Percentiles rank a stretch among this genome's conserved stretches.
Evolutionary conservation across 2,113 vertebrate genomes (phyloP).

Genomic region (Notothenia coriiceps): DNA sequence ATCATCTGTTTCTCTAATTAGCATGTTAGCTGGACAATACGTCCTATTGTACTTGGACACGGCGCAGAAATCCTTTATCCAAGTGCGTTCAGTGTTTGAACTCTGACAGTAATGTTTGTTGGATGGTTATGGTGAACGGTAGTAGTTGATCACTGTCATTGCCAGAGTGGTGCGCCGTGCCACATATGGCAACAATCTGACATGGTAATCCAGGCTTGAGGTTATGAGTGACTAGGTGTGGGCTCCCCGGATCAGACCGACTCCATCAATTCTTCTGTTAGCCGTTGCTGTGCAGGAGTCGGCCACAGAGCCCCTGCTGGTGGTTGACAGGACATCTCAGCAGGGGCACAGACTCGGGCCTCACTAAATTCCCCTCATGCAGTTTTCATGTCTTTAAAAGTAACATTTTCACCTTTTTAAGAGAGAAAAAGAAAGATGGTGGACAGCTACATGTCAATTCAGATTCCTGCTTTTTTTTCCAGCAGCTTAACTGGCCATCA

Average conservation of each 20-base stretch:
- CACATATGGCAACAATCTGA: constrained; percentile 87
- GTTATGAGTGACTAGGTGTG: constrained; percentile 82
- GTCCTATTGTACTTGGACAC: constrained; percentile 28
- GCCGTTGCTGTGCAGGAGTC: constrained; percentile 48
- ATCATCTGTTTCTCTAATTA: constrained; percentile 77
- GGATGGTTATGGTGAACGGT: constrained; percentile 71
- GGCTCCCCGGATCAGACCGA: constrained; percentile 70
- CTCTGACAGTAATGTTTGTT: constrained; percentile 70
- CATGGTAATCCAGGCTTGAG: constrained; percentile 79
- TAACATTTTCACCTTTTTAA: constrained; percentile 45
- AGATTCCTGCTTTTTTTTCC: constrained; percentile 1
- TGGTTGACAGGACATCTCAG: constrained; percentile 68
- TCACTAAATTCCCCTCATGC: constrained; percentile 24
- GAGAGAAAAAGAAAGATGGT: constrained; percentile 12
- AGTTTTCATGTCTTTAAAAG: constrained; percentile 35
- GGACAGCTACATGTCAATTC: constrained; percentile 45
- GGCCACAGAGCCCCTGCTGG: constrained; percentile 59
- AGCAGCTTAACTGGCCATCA: background rate
- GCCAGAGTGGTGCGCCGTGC: constrained; percentile 76
- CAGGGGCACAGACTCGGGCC: constrained; percentile 56
- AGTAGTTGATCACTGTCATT: constrained; percentile 82
- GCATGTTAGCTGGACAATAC: constrained; percentile 62
- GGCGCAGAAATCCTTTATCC: constrained; percentile 46
- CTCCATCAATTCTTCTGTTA: constrained; percentile 74
- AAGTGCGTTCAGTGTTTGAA: constrained; percentile 61